phyloP scores from a whole-genome alignment of 2,888 invertebrate genomes.

The Hyposoter dolosus region DNA sequence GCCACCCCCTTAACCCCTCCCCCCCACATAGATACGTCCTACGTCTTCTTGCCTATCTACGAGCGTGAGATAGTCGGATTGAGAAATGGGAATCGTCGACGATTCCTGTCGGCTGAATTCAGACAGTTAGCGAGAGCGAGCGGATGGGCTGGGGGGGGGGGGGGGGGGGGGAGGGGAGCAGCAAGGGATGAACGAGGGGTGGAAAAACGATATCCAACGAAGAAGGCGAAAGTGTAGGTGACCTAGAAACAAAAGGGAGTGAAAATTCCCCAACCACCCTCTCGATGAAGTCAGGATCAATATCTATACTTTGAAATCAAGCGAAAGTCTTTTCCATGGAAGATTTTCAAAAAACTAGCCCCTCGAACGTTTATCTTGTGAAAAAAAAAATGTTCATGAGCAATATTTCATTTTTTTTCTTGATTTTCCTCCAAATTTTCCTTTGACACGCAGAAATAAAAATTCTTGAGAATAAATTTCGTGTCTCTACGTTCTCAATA shows the following conservation, averaged over 20 bases:
- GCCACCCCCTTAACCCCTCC: not conserved
- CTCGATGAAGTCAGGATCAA: conserved; percentile 34
- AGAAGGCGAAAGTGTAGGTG: conserved; percentile 61
- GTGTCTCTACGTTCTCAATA: not conserved
- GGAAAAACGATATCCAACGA: conserved; percentile 8
- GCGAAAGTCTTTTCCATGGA: not conserved
- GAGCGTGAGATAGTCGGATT: conserved; percentile 66
- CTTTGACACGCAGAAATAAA: not conserved
- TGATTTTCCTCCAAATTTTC: not conserved
- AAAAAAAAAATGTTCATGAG: not conserved
- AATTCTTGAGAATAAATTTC: not conserved
- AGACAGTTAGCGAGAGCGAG: conserved; percentile 58
- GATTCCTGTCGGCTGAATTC: conserved; percentile 67
- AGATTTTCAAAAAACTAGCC: not conserved
- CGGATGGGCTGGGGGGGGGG: conserved; percentile 8
- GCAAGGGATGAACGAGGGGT: not conserved
- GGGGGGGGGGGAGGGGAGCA: conserved; percentile 20
- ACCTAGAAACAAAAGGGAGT: conserved; percentile 45
- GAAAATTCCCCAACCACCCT: not conserved
- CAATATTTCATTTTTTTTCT: not conserved
- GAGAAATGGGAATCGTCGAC: conserved; percentile 71
- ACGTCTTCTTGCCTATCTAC: conserved; percentile 65
- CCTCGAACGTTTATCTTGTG: not conserved
- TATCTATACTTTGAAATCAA: conserved; percentile 29
- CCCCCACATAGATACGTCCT: conserved; percentile 36